A percentile compares a stretch with the other conserved stretches of the same genome.
Conservation (phyloP, 2,797 vertebrate species). For the Sebastes vulpes region DNA sequence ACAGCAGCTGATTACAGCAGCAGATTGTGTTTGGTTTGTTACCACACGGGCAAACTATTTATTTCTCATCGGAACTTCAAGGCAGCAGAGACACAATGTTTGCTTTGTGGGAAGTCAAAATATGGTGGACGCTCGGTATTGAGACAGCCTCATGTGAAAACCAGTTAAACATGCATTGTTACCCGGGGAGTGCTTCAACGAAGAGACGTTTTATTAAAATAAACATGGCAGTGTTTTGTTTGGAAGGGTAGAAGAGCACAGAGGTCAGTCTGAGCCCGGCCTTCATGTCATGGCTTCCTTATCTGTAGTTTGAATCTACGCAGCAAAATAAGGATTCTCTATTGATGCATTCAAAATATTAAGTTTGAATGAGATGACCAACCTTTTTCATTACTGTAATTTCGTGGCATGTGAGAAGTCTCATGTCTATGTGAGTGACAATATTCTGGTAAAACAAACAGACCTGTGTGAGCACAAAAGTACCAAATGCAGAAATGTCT, state of each 20-base stretch:
- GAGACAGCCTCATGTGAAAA: constrained; percentile 33
- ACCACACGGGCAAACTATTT: constrained; percentile 35
- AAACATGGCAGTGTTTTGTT: constrained; percentile 36
- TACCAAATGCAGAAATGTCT: background rate
- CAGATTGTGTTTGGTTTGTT: constrained; percentile 32
- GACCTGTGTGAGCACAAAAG: background rate
- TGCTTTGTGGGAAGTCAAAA: constrained; percentile 35
- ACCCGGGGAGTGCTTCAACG: background rate
- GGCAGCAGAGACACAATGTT: constrained; percentile 42
- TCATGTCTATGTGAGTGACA: no score
- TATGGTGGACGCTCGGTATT: constrained; percentile 29
- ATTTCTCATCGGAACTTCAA: constrained; percentile 32
- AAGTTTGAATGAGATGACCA: no score
- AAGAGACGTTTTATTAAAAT: constrained; percentile 5
- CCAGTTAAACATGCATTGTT: constrained; percentile 41
- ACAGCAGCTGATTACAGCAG: constrained; percentile 46
- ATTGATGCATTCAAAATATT: background rate
- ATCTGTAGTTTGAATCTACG: background rate
- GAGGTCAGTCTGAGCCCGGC: background rate
- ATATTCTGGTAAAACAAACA: no score
- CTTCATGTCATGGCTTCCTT: background rate
- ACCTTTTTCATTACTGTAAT: no score
- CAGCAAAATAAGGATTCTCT: background rate
- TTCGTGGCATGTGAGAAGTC: no score
- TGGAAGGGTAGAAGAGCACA: background rate